Percentiles rank a stretch among this genome's conserved stretches.
These are phyloP conservation scores for Aix galericulata DNA, from an alignment of 2,113 vertebrate genomes.

Conservation along the genomic window DNA sequence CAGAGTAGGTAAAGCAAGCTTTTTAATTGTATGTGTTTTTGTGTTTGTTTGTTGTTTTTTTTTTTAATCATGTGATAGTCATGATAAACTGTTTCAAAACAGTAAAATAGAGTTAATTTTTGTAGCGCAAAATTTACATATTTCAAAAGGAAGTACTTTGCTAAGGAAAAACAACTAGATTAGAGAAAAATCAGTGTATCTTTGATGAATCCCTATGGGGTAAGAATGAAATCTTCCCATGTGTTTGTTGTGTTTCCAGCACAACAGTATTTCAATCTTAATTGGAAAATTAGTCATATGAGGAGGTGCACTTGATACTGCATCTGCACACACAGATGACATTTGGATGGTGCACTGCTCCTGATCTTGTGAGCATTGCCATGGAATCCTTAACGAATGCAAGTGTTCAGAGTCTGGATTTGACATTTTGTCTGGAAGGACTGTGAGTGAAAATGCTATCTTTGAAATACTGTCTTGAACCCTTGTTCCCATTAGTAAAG, in stretches of 20 bases:
- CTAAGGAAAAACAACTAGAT: background rate
- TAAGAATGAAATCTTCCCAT: background rate
- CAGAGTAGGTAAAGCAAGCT: background rate
- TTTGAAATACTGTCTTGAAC: background rate
- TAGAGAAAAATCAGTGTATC: background rate
- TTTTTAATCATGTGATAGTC: background rate
- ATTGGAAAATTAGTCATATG: constrained; percentile 38
- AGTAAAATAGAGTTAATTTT: background rate
- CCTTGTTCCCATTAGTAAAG: background rate
- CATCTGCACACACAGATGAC: constrained; percentile 30
- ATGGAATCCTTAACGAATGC: background rate
- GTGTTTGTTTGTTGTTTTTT: background rate
- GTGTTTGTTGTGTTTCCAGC: constrained; percentile 11
- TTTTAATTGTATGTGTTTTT: background rate
- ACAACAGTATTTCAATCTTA: background rate
- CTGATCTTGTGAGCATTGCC: background rate
- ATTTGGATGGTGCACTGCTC: background rate
- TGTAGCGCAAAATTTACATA: background rate
- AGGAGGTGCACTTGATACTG: constrained; percentile 15
- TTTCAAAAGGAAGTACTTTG: background rate
- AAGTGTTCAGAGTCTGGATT: background rate
- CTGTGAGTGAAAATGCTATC: fast-evolving
- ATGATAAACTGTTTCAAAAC: background rate
- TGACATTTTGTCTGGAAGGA: constrained; percentile 14
- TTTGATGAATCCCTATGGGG: background rate